Conservation (phyloP, 2,113 vertebrate genomes). For the Holacanthus passer region DNA sequence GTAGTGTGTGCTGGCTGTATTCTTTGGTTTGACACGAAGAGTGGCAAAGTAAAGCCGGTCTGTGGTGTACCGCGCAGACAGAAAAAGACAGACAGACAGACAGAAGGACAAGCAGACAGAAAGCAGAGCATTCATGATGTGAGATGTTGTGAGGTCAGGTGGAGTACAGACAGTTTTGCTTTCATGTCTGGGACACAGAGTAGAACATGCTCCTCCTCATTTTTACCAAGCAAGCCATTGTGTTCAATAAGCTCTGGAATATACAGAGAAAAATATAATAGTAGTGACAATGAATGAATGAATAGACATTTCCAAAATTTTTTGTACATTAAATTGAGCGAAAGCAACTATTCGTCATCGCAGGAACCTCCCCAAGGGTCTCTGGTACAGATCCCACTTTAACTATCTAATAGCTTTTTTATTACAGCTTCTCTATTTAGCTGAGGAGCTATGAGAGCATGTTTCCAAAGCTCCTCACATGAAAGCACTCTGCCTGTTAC, state of each 20-base stretch:
- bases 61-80: slow-evolving; percentile 62
- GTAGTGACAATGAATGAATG: too few species aligned
- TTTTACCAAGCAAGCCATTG: neutral
- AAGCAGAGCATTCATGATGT: neutral
- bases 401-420: neutral
- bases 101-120: slow-evolving; percentile 2
- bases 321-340: neutral
- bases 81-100: slow-evolving; percentile 5
- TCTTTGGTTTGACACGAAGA: slow-evolving; percentile 92
- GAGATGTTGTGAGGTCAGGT: neutral
- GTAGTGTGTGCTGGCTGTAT: slow-evolving; percentile 89
- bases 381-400: neutral
- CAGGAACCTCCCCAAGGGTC: neutral
- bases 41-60: slow-evolving; percentile 94
- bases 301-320: neutral
- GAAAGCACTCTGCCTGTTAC: neutral
- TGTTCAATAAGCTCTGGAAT: neutral
- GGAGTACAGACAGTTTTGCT: neutral
- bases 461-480: neutral
- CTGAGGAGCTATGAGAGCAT: neutral
- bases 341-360: neutral
- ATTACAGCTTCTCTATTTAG: neutral
- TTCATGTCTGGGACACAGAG: neutral
- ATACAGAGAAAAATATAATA: neutral
- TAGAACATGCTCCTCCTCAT: neutral